A percentile compares a stretch with the other conserved stretches of the same genome.
Conservation (phyloP, 2,113 vertebrate genomes). For the Spea bombifrons region DNA sequence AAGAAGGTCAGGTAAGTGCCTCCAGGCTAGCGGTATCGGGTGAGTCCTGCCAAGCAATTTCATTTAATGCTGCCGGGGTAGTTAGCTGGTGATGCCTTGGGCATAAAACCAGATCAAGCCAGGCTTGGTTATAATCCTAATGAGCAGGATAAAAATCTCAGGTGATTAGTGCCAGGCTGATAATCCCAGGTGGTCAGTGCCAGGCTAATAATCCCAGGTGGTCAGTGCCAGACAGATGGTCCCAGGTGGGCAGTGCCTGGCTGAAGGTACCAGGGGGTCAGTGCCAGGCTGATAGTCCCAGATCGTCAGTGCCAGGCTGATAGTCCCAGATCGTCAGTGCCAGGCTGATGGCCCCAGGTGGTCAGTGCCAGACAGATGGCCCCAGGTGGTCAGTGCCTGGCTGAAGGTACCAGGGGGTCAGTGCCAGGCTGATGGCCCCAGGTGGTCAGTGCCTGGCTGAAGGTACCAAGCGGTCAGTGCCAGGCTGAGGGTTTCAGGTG, state of each 20-base stretch:
- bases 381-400: not conserved
- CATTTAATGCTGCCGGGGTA: no score
- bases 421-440: not conserved
- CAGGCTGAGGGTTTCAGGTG: not conserved
- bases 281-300: not conserved
- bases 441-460: not conserved
- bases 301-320: not conserved
- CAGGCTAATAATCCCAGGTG: no score
- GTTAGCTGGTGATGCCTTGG: no score
- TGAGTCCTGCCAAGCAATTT: no score
- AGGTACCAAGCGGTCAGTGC: not conserved
- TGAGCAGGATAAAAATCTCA: no score
- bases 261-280: not conserved
- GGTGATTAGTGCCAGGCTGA: no score
- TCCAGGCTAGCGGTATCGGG: no score
- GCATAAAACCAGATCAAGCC: no score
- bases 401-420: not conserved
- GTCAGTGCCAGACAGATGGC: not conserved
- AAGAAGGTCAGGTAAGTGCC: no score
- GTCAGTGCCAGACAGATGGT: no score
- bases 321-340: not conserved
- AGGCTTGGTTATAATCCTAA: no score
- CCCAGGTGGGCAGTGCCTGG: not conserved
- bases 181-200: not conserved
- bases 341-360: not conserved